Conservation (phyloP, 2,888 invertebrate species). For the Petrolisthes manimaculis region DNA sequence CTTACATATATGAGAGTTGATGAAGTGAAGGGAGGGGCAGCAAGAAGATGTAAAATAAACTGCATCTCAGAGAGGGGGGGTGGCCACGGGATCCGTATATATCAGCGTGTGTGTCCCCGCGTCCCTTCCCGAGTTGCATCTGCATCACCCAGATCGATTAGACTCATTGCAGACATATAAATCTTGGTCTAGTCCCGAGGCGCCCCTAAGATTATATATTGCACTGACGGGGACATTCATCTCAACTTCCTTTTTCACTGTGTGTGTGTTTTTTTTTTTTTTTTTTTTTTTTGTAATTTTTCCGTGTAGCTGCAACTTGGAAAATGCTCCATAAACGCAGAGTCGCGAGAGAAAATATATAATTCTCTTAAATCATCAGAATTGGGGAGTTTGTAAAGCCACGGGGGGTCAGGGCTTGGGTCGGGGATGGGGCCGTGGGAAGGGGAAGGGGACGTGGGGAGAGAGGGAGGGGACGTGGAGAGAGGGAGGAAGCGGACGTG, state of each 20-base stretch:
- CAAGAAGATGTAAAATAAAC: too few relatives aligned
- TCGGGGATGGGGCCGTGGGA: background rate
- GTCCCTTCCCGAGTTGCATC: background rate
- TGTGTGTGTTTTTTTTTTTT: background rate
- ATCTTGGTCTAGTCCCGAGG: slow-evolving; percentile 22
- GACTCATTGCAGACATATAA: slow-evolving; percentile 18
- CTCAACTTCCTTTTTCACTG: background rate
- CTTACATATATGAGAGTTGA: too few relatives aligned
- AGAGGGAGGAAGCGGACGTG: background rate
- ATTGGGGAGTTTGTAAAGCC: background rate
- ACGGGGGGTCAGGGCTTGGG: background rate
- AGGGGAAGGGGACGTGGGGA: background rate
- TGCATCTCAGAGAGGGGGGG: too few relatives aligned
- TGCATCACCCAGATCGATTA: slow-evolving; percentile 17
- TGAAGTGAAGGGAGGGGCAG: too few relatives aligned
- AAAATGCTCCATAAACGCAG: slow-evolving; percentile 23
- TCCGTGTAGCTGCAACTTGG: slow-evolving; percentile 5
- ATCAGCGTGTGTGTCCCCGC: background rate
- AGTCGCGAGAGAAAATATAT: background rate
- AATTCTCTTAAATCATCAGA: background rate
- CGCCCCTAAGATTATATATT: slow-evolving; percentile 23
- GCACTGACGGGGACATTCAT: slow-evolving; percentile 17
- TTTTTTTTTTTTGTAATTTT: too few relatives aligned
- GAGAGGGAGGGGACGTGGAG: background rate
- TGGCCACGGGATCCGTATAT: too few relatives aligned